Evolutionary conservation across 2,113 vertebrate species (phyloP), one percentile per base, ranked within the genome.

Genomic region (Glaucidium brasilianum): DNA sequence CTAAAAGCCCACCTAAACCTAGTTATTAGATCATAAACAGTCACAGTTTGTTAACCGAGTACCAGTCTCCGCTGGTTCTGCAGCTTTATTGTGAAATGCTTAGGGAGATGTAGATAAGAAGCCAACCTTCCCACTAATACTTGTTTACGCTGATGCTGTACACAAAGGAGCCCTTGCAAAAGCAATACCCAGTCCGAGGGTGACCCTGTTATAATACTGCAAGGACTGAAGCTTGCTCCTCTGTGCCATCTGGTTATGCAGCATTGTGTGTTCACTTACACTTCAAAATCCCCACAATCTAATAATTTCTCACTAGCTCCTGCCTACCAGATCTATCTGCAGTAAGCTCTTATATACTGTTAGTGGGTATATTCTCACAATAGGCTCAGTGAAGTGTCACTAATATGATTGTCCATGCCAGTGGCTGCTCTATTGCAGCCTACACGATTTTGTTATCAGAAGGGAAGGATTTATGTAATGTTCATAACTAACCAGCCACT

Each of bases 341-440:
- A 73, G 77, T 79, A 90, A 92, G 89, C 64, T 92, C 53, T 53
- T 62, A 21, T 85, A 94, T 95, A 94, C 84, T 78, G 66, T 92
- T 91, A 79, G 86, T 0, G 22, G 56, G 80, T 94, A 43, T 95
- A 67, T 91, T 90, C 86, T 90, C 86, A 95, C 94, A 95, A 97
- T 91, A 23, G 87, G 84, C 86, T 96, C 89, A 29, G 74, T 85
- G 74, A 67, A 94, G 89, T 96, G 87, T 79, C 91, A 47, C 96
- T 97, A 91, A 95, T 62, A 52, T 83, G 93, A 94, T 96, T 96
- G 96, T 94, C 94, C 91, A 29, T 96, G 94, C 89, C 97, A 96
- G 77, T 90, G 87, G 74, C 94, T 97, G 95, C 97, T 97, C 91
- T 87, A 74, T 95, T 95, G 78, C 95, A 97, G 95, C 87, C 91